These are phyloP conservation scores for Muscicapa comitata DNA, from an alignment of 2,797 vertebrate species.

Conservation along the genomic window DNA sequence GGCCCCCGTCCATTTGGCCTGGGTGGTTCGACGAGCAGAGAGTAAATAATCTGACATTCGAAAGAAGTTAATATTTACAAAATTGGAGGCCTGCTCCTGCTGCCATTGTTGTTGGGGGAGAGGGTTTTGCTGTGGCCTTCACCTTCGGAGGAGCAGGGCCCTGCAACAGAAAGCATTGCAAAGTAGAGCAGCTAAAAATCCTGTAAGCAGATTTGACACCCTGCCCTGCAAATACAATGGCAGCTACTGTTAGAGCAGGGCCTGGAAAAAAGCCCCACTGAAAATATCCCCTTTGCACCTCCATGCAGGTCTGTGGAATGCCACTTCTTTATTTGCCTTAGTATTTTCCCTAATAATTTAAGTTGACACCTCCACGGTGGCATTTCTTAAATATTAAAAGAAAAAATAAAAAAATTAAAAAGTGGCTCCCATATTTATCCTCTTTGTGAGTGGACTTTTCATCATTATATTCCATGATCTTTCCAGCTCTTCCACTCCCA, in stretches of 20 bases:
- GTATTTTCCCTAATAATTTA: slow-evolving; percentile 22
- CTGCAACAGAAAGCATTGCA: not conserved
- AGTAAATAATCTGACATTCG: slow-evolving; percentile 45
- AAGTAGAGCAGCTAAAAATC: not conserved
- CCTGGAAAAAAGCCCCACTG: not conserved
- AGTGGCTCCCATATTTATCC: not conserved
- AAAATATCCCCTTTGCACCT: slow-evolving; percentile 27
- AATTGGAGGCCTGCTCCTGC: not conserved
- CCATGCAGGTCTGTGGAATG: slow-evolving; percentile 16
- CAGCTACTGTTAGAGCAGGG: not conserved
- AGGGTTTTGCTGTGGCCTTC: not conserved
- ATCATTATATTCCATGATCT: not conserved
- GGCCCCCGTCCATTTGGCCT: slow-evolving; percentile 4
- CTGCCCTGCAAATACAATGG: slow-evolving; percentile 25
- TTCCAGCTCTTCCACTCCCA: not conserved
- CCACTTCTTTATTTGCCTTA: not conserved
- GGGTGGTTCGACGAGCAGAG: not conserved
- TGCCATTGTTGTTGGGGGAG: not conserved
- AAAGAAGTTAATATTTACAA: slow-evolving; percentile 51
- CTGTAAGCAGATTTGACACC: slow-evolving; percentile 34
- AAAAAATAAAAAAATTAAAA: not conserved
- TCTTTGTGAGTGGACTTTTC: not conserved
- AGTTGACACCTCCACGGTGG: not conserved
- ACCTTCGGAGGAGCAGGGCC: not conserved
- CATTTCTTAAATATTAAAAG: not conserved